Evolutionary conservation across 1,140 invertebrate genomes (phyloP).

Genomic region (Bombus pyrosoma): DNA sequence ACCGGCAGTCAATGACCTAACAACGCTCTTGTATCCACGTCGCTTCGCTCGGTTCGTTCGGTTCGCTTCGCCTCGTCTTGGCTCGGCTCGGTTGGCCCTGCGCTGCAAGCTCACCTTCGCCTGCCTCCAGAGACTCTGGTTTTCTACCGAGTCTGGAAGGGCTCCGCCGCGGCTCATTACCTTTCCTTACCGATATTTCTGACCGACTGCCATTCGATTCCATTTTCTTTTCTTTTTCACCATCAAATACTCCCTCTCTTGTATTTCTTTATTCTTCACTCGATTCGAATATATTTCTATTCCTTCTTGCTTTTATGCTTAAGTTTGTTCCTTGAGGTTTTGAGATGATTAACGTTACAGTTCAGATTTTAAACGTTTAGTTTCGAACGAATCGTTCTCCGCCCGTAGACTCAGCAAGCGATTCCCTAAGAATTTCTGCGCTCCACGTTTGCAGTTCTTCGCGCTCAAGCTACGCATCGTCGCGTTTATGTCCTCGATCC

Average conservation of each 20-base stretch:
- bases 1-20: slow-evolving; percentile 80
- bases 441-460: neutral
- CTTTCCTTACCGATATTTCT: slow-evolving; percentile 41
- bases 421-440: neutral
- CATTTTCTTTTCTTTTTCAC: neutral
- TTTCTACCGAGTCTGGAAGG: slow-evolving; percentile 24
- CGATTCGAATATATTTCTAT: no score
- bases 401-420: neutral
- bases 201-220: slow-evolving; percentile 6
- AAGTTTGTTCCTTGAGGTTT: no score
- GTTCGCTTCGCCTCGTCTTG: slow-evolving; percentile 69
- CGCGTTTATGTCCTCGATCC: neutral
- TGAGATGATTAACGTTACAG: neutral
- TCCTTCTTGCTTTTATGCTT: neutral
- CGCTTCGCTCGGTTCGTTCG: slow-evolving; percentile 59
- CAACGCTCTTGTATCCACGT: slow-evolving; percentile 67
- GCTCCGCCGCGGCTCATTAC: slow-evolving; percentile 27
- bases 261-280: no score
- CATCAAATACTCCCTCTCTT: no score
- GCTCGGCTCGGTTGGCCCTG: slow-evolving; percentile 67
- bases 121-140: neutral
- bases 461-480: neutral
- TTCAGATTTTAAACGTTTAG: neutral
- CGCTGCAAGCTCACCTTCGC: slow-evolving; percentile 44
- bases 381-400: neutral